Conservation (phyloP, 2,113 vertebrate genomes). For the Heterotis niloticus region DNA sequence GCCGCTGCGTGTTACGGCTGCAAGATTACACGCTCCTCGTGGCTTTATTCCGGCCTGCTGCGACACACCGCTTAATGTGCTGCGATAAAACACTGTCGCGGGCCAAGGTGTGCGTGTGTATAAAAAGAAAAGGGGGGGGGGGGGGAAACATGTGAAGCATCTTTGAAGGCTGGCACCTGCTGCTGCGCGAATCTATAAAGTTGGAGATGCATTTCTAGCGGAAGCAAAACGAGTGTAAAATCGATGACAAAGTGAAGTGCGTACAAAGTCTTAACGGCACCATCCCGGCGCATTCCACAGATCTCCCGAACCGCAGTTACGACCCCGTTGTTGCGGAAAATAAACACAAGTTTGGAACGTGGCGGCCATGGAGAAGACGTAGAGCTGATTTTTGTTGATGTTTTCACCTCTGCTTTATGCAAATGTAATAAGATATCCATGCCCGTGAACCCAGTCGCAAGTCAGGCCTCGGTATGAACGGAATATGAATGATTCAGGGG, state of each 20-base stretch:
- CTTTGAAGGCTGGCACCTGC: background rate
- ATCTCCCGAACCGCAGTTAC: no score
- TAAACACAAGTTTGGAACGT: no score
- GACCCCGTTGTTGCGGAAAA: no score
- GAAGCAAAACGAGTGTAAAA: background rate
- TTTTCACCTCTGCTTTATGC: background rate
- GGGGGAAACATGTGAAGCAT: background rate
- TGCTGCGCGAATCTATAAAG: background rate
- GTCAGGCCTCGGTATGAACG: background rate
- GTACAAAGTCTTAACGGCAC: background rate
- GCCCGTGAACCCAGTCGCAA: background rate
- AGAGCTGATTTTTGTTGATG: background rate
- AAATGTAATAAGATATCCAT: background rate
- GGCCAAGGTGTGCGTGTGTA: background rate
- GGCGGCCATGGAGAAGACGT: no score
- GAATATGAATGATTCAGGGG: background rate
- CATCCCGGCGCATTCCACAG: background rate
- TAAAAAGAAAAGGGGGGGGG: background rate
- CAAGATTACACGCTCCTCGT: constrained; percentile 52
- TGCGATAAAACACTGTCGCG: constrained; percentile 9
- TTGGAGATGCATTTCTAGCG: background rate
- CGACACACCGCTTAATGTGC: constrained; percentile 48
- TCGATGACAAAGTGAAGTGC: background rate
- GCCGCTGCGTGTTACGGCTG: constrained; percentile 55
- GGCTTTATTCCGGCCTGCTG: constrained; percentile 47